Conservation (phyloP, 37 sponge, comb jelly and placozoan genomes). For the Aphrocallistes beatrix region DNA sequence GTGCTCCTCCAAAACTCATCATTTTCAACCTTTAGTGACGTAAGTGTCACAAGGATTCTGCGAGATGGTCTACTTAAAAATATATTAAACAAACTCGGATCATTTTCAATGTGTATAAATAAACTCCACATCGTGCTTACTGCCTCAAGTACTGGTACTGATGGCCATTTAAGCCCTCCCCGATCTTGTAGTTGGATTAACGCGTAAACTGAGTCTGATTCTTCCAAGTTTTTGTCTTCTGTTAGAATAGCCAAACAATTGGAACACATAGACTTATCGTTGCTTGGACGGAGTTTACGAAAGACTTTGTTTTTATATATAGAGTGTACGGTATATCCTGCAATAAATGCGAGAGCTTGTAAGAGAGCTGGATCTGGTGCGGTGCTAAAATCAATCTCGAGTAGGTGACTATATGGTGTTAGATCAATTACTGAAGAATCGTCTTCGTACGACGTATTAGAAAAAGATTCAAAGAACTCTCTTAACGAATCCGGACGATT, state of each 20-base stretch:
- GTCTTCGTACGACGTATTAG: neutral
- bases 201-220: neutral
- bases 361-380: neutral
- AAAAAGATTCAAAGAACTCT: neutral
- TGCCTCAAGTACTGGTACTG: conserved; percentile 6
- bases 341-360: neutral
- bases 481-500: neutral
- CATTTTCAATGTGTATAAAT: neutral
- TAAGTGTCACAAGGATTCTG: neutral
- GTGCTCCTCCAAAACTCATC: neutral
- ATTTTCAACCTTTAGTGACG: neutral
- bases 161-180: conserved; percentile 2
- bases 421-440: neutral
- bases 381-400: neutral
- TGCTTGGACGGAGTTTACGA: neutral
- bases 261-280: neutral
- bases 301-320: neutral
- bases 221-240: neutral
- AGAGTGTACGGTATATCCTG: neutral
- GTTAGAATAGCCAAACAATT: neutral
- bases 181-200: conserved; percentile 10
- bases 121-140: neutral
- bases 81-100: neutral
- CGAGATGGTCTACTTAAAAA: neutral
- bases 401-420: neutral